Base-by-base conservation (phyloP, 2,113 vertebrate species). In the Sigmodon hispidus region DNA sequence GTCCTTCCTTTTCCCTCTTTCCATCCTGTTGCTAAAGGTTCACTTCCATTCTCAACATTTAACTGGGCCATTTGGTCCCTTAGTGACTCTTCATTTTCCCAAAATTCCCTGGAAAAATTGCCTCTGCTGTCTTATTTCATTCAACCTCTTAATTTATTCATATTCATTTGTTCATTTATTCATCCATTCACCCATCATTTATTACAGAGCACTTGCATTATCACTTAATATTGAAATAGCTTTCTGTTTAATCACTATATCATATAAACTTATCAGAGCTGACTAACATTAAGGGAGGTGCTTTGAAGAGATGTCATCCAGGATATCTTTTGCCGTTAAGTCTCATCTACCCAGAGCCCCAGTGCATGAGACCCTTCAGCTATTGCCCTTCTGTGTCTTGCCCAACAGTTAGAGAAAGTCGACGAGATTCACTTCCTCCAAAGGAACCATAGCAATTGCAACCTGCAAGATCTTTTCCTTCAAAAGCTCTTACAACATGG, bases 241-340 rank as follows among this genome's bases (percentile, higher is more conserved):
- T 96, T 63, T 95, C 57, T 83, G 40, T 89, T 94, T 91, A 86
- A 70, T 75, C 87, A 48, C 69, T 77, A 81, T 90, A 70, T 87
- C 36, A 84, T 48, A 87, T 83, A 90, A 80, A 65, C 69, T 22
- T 40, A 57, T 12, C 67, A n/a, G 36, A 61, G 40, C 40, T 67
- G 43, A 43, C 94, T 69, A 5, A 21, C 29, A 5, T 19, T 45
- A 96, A 40, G 12, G 61, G 79, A 73, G 24, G 26, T 43, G 1
- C 45, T 34, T 69, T 88, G 50, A 80, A 86, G 89, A 95, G 88
- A 63, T 29, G 5, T 43, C 36, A n/a, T n/a, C 76, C 12, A n/a
- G 63, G 63, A 55, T n/a, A 3, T 57, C 65, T 76, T 89, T 94
- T 90, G 29, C 85, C 40, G 34, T 77, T 8, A 45, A 69, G 52